Evolutionary conservation across 2,113 vertebrate genomes (phyloP).

Genomic region (Chloropsis hardwickii): DNA sequence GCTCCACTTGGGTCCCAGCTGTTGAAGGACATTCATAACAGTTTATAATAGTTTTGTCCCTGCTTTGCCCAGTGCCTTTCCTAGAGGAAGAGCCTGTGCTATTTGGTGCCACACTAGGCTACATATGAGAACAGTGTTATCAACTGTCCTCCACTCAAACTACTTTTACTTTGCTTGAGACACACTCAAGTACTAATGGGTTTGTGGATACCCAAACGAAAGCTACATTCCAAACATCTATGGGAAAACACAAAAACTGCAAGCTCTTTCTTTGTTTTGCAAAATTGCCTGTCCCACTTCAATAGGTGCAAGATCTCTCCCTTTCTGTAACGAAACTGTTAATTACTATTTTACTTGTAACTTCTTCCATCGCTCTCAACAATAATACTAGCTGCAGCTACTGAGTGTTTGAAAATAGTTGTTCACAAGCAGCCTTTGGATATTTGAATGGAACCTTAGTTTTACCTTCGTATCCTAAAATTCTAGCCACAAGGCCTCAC

Average conservation of each 20-base stretch:
- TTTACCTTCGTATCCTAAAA: neutral
- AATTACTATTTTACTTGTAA: neutral
- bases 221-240: neutral
- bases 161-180: neutral
- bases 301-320: neutral
- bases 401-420: neutral
- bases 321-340: neutral
- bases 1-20: neutral
- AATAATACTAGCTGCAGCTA: neutral
- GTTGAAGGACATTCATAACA: fast-evolving
- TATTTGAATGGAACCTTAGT: neutral
- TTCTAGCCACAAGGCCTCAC: neutral
- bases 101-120: neutral
- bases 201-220: neutral
- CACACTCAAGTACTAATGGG: neutral
- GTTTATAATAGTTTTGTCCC: neutral
- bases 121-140: too few species aligned
- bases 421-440: neutral
- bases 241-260: neutral
- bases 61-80: neutral
- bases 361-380: neutral
- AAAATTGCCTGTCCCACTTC: neutral
- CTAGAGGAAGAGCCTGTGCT: neutral
- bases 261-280: neutral
- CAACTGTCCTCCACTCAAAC: neutral